Evolutionary conservation across 35 echinoderm and acorn worm genomes (phyloP).

Genomic region (Ophioderma brevispina): DNA sequence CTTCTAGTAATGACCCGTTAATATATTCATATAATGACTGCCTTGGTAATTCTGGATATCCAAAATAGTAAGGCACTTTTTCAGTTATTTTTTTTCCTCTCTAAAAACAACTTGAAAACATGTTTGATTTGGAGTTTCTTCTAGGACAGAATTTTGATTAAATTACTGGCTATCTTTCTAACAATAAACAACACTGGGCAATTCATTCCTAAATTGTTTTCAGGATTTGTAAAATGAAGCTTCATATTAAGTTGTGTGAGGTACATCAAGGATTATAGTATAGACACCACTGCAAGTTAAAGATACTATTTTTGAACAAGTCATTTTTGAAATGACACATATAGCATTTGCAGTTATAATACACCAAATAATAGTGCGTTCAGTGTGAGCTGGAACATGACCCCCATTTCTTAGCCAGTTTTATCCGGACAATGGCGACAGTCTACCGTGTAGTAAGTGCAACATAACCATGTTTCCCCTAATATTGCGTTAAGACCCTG

Average conservation of each 20-base stretch:
- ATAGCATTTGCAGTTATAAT: no score
- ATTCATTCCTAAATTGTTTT: not conserved
- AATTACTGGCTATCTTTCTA: not conserved
- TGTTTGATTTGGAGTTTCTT: not conserved
- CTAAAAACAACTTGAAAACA: not conserved
- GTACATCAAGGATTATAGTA: no score
- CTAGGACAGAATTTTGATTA: not conserved
- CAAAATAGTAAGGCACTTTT: not conserved
- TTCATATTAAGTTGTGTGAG: not conserved
- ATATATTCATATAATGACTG: not conserved
- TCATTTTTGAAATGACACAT: no score
- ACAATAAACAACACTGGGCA: not conserved
- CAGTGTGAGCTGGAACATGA: no score
- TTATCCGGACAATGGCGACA: not conserved
- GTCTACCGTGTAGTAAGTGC: not conserved
- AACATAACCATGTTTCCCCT: not conserved
- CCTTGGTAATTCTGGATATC: not conserved
- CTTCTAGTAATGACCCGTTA: not conserved
- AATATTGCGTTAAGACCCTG: not conserved
- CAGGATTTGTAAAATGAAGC: not conserved
- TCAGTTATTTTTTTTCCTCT: not conserved
- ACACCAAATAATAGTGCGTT: no score
- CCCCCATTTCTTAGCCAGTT: no score
- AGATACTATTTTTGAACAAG: no score
- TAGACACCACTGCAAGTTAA: no score